phyloP scores from a whole-genome alignment of 2,888 invertebrate genomes.

The Idaea aversata region DNA sequence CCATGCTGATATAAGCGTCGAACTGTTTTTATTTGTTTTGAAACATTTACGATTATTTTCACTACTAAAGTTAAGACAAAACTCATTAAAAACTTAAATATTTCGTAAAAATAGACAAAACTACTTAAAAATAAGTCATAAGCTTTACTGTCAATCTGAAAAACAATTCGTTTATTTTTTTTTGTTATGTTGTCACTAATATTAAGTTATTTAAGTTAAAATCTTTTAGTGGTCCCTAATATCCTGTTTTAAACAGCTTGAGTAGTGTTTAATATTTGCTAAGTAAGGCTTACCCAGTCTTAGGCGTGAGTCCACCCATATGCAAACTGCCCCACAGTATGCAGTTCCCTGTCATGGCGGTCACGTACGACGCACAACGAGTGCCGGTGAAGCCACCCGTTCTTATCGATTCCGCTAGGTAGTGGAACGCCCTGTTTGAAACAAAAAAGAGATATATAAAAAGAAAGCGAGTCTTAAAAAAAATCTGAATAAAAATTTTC shows the following conservation, averaged over 20 bases:
- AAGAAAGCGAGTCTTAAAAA: background rate
- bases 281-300: constrained; percentile 1
- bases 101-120: background rate
- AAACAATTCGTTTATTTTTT: too few species aligned
- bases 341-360: constrained; percentile 40
- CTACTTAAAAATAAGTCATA: background rate
- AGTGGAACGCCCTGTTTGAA: constrained; percentile 32
- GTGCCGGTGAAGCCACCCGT: constrained; percentile 35
- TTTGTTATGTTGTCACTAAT: too few species aligned
- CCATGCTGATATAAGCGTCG: too few species aligned
- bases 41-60: background rate
- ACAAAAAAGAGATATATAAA: constrained; percentile 4
- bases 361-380: constrained; percentile 31
- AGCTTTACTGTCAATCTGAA: too few species aligned
- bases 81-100: background rate
- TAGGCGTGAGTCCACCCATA: background rate
- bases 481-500: too few species aligned
- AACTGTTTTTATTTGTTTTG: too few species aligned
- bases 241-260: too few species aligned
- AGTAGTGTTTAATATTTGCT: too few species aligned
- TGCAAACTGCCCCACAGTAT: constrained; percentile 26
- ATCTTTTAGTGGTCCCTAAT: too few species aligned
- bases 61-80: background rate
- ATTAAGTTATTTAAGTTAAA: too few species aligned
- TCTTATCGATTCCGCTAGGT: constrained; percentile 36